Conservation (phyloP, 2,113 vertebrate genomes). For the Triplophysa dalaica region DNA sequence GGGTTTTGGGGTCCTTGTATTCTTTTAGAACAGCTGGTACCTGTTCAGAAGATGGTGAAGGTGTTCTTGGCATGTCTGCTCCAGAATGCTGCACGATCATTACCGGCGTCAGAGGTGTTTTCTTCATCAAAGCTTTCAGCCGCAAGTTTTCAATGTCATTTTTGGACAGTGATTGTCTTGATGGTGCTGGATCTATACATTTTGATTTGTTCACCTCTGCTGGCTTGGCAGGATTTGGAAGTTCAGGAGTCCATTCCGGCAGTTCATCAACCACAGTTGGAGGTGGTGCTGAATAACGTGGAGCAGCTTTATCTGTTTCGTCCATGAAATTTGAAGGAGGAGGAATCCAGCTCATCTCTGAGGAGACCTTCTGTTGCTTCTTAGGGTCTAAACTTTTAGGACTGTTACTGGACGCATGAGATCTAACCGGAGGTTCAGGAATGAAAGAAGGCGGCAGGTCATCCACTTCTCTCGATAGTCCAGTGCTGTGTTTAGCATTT, state of each 20-base stretch:
- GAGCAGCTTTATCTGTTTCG: slow-evolving; percentile 26
- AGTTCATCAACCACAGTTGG: not conserved
- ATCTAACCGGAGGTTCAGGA: slow-evolving; percentile 43
- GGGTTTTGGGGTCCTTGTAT: slow-evolving; percentile 62
- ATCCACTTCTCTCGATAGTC: not conserved
- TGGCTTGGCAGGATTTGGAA: not conserved
- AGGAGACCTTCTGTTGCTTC: not conserved
- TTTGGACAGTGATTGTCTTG: slow-evolving; percentile 3
- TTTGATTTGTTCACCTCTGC: not conserved
- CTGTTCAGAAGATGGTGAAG: slow-evolving; percentile 35
- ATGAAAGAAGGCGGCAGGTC: slow-evolving; percentile 52
- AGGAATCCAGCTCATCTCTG: slow-evolving; percentile 63
- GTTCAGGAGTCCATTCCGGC: slow-evolving; percentile 13
- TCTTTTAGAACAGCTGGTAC: slow-evolving; percentile 45
- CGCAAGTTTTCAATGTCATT: slow-evolving; percentile 46
- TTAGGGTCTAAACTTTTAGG: not conserved
- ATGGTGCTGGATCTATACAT: not conserved
- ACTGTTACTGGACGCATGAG: not conserved
- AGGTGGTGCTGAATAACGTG: not conserved
- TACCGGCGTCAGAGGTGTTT: slow-evolving; percentile 12
- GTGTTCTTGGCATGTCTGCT: slow-evolving; percentile 12
- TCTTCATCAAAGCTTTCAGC: slow-evolving; percentile 59
- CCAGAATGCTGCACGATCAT: not conserved
- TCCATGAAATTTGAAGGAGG: slow-evolving; percentile 78
- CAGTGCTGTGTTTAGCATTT: not conserved